Evolutionary conservation across 1,140 invertebrate species (phyloP).

Genomic region (Pomphorhynchus laevis): DNA sequence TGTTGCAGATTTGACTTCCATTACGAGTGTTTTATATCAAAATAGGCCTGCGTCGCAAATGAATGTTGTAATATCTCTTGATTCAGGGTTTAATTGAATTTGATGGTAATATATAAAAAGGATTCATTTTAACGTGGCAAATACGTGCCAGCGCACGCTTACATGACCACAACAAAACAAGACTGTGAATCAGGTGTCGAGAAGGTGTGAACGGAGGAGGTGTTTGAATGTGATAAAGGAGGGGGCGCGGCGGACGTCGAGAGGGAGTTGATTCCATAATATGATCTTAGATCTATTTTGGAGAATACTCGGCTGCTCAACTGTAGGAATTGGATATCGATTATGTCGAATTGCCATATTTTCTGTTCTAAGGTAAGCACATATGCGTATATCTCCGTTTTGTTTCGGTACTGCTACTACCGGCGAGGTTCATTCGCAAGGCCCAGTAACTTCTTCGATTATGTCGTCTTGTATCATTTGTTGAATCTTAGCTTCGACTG

Average conservation of each 20-base stretch:
- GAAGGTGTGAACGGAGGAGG: no score
- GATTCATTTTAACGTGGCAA: no score
- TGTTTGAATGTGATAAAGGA: no score
- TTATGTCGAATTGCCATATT: conserved; percentile 14
- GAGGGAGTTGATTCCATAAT: no score
- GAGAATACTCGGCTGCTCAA: conserved; percentile 14
- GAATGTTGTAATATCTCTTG: conserved; percentile 3
- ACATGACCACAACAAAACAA: no score
- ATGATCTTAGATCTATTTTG: conserved; percentile 13
- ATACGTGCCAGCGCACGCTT: no score
- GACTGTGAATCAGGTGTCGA: no score
- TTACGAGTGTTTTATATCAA: neutral
- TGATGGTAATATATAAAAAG: conserved; percentile 15
- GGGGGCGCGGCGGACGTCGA: no score
- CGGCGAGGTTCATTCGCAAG: conserved; percentile 13
- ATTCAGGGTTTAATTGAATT: conserved; percentile 12
- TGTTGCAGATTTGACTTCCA: neutral
- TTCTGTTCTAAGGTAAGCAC: conserved; percentile 14
- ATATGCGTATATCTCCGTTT: conserved; percentile 13
- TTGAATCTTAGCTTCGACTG: conserved; percentile 11
- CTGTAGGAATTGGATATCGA: conserved; percentile 14
- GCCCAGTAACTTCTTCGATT: conserved; percentile 13
- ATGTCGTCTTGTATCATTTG: conserved; percentile 12
- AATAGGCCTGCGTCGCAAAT: neutral
- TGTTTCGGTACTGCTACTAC: conserved; percentile 13